A percentile compares a stretch with the other conserved stretches of the same genome.
phyloP scores from a whole-genome alignment of 2,888 invertebrate species.

The Caenorhabditis afra region DNA sequence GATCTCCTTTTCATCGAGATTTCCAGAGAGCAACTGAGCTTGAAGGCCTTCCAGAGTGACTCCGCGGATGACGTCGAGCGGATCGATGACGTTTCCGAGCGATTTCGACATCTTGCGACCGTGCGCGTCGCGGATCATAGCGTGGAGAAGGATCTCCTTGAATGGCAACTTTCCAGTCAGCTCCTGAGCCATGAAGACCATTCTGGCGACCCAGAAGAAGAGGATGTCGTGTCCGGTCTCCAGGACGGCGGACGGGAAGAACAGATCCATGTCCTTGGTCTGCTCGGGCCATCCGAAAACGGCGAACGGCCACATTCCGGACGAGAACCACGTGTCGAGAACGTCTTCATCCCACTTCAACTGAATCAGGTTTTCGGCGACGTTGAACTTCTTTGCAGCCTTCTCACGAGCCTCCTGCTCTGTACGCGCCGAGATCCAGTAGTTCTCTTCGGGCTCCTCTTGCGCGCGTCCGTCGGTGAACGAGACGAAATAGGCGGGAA shows the following conservation, averaged over 20 bases:
- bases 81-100: slow-evolving; percentile 97
- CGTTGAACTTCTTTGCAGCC: slow-evolving; percentile 86
- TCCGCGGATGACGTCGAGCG: slow-evolving; percentile 90
- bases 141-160: slow-evolving; percentile 92
- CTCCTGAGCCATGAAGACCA: slow-evolving; percentile 96
- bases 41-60: slow-evolving; percentile 81
- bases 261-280: slow-evolving; percentile 82
- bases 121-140: slow-evolving; percentile 97
- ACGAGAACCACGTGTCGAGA: slow-evolving; percentile 98
- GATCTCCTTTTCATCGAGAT: slow-evolving; percentile 90
- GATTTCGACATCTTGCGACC: slow-evolving; percentile 99
- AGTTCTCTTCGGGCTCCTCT: slow-evolving; percentile 69
- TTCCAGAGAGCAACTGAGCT: slow-evolving; percentile 87
- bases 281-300: slow-evolving; percentile 96
- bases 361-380: slow-evolving; percentile 82
- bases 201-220: slow-evolving; percentile 99
- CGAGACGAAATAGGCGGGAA: slow-evolving; percentile 91
- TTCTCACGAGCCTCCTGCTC: slow-evolving; percentile 88
- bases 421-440: slow-evolving; percentile 85
- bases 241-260: slow-evolving; percentile 92
- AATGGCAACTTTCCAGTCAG: slow-evolving; percentile 94
- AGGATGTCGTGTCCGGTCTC: slow-evolving; percentile 93
- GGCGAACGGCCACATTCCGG: slow-evolving; percentile 95
- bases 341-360: slow-evolving; percentile 90
- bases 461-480: slow-evolving; percentile 69